Base-by-base conservation (phyloP, 2,888 invertebrate genomes). In the Drosophila barbarae region DNA sequence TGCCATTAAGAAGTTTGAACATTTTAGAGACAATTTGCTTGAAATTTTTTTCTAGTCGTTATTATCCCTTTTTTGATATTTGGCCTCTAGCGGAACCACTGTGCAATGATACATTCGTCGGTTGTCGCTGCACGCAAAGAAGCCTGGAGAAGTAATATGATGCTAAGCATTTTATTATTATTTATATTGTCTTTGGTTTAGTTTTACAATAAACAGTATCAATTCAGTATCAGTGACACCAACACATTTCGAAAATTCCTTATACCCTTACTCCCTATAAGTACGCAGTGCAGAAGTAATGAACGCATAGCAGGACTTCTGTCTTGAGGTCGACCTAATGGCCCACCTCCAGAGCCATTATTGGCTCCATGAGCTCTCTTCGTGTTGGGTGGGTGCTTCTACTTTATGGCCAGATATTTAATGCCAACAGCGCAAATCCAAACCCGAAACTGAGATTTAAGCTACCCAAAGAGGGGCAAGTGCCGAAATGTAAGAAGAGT, bases 341-440 rank as follows among this genome's bases (percentile, higher is more conserved):
- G 21, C 35, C 36, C 63, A 52, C 63, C 64, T 52, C 50, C 35
- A 51, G 61, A 12, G n/a, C 64, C 65, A 65, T 66, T 66, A 76
- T 79, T 76, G 72, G 63, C 53, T 56, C 41, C 35, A 50, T 44
- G 49, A 49, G 61, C 18, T 34, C 13, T 53, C 28, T 26, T 26
- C 30, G 41, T 38, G 34, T 30, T 36, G 50, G 50, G 44, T 38
- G 46, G 50, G 69, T 55, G 69, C 74, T 66, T 65, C 30, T 57
- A 53, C 64, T 76, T 74, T 82, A 73, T 73, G 73, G 47, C 28
- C 58, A 44, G 70, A 56, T 67, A 77, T 74, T 76, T 72, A 72
- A 72, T 69, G 72, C 42, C 61, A 54, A 36, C 35, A 39, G 38
- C 46, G 44, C 26, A 55, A 65, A 51, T 44, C 64, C 21, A 44